Percentiles rank a stretch among this genome's conserved stretches.
Evolutionary conservation across 1,140 invertebrate genomes (phyloP).

Genomic region (Paramacrobiotus metropolitanus): DNA sequence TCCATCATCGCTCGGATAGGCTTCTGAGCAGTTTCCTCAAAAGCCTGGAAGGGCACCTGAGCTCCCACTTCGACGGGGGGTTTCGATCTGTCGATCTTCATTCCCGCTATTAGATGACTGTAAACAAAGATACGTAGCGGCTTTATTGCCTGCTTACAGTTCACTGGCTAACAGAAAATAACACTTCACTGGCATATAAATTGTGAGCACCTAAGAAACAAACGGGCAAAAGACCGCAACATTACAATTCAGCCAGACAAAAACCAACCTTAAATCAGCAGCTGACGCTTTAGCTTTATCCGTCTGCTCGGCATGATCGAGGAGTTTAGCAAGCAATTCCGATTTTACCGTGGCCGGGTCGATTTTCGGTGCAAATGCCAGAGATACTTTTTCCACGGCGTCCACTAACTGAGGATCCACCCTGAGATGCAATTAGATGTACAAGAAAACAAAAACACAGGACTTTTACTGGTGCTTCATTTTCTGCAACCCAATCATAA

Average conservation of each 20-base stretch:
- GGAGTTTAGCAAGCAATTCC: conserved; percentile 42
- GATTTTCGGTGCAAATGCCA: conserved; percentile 28
- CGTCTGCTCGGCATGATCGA: conserved; percentile 21
- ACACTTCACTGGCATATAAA: conserved; percentile 6
- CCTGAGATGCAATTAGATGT: not conserved
- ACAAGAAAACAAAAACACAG: no score
- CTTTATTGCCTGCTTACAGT: no score
- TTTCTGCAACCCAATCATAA: no score
- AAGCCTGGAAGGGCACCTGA: conserved; percentile 14
- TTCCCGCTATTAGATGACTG: conserved; percentile 41
- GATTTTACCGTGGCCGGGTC: conserved; percentile 41
- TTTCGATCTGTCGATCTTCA: conserved; percentile 38
- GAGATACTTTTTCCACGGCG: conserved; percentile 41
- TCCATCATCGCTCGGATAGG: not conserved
- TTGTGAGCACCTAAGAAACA: conserved; percentile 13
- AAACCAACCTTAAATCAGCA: no score
- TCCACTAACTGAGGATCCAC: conserved; percentile 12
- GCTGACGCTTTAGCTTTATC: conserved; percentile 11
- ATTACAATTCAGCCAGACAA: no score
- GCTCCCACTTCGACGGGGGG: conserved; percentile 11
- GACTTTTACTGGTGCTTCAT: no score
- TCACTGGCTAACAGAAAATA: conserved; percentile 10
- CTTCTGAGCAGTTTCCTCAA: conserved; percentile 3
- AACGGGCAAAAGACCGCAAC: no score
- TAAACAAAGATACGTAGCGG: conserved; percentile 18